A percentile compares a stretch with the other conserved stretches of the same genome.
Evolutionary conservation across 2,113 vertebrate genomes (phyloP).

Genomic region (Ibidorhyncha struthersii): DNA sequence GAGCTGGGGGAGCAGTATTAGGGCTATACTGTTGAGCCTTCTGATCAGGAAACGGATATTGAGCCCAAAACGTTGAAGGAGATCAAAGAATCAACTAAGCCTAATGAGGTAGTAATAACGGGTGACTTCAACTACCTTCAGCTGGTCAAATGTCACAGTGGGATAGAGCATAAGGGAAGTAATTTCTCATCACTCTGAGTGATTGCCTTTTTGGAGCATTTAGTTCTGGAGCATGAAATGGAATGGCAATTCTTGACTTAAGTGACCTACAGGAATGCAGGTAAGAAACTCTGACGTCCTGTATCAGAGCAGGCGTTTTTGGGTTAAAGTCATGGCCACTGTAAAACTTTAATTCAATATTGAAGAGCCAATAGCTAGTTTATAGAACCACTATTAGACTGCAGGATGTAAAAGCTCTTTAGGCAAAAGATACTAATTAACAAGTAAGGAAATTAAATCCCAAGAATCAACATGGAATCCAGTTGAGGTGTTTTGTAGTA

Average conservation of each 20-base stretch:
- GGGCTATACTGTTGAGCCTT: background rate
- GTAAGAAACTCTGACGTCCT: background rate
- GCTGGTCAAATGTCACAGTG: background rate
- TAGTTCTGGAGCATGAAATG: background rate
- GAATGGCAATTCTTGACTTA: background rate
- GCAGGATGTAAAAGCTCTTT: background rate
- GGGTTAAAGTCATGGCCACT: background rate
- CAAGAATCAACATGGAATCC: background rate
- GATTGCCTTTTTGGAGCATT: background rate
- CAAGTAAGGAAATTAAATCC: background rate
- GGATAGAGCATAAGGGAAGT: background rate
- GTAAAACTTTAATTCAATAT: background rate
- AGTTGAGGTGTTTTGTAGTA: background rate
- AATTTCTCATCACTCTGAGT: background rate
- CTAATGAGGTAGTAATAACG: constrained; percentile 1
- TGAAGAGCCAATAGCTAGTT: background rate
- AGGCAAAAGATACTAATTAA: background rate
- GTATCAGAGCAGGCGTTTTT: background rate
- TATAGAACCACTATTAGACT: background rate
- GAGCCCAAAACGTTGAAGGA: background rate
- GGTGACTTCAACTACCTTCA: constrained; percentile 18
- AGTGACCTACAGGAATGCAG: background rate
- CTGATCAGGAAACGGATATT: constrained; percentile 28
- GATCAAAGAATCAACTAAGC: background rate
- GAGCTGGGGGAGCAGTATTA: background rate